Base-by-base conservation (phyloP, 1,140 invertebrate genomes). In the Leptinotarsa undecemlineata region DNA sequence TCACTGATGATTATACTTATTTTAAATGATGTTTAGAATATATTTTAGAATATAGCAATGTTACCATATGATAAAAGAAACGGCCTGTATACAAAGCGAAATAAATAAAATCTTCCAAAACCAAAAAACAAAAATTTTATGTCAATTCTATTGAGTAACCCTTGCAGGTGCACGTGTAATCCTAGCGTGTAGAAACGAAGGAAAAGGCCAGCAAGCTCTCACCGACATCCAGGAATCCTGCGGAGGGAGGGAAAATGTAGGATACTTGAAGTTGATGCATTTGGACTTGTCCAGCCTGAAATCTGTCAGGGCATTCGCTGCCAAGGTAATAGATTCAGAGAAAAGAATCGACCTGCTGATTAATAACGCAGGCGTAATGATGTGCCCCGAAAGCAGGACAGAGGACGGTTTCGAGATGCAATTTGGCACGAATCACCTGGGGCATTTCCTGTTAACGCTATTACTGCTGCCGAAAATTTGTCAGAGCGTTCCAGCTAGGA, bases 361-460 rank as follows among this genome's bases (percentile, higher is more conserved):
- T 17, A 95, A 95, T 78, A 96, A 96, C 86, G 95, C 94, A 67
- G 94, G 91, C 3, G 88, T 95, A 0, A 94, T 93, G 90, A 88
- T 90, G 85, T 91, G 89, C 74, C 93, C 91, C 0, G 85, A 89
- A 73, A 66, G 80, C 60, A 88, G 88, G 73, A 92, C 91, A 0
- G 89, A 89, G 74, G 94, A 97, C 80, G 94, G 94, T 1, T 92
- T 93, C 82, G 96, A 97, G 83, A 89, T 89, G 69, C 92, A 95
- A 76, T 86, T 95, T 19, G 92, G 91, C 17, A 90, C 91, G 0
- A 95, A 95, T 83, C 91, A 95, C 84, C 84, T 95, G 68, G 94
- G 94, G 0, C 95, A 96, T 81, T 97, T 96, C 82, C 86, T 96
- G 42, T 86, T 98, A 0, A 97, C 95, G 0, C 87, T 91, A 74